These are phyloP conservation scores for Deilephila elpenor DNA, from an alignment of 2,888 invertebrate genomes.

Conservation along the genomic window DNA sequence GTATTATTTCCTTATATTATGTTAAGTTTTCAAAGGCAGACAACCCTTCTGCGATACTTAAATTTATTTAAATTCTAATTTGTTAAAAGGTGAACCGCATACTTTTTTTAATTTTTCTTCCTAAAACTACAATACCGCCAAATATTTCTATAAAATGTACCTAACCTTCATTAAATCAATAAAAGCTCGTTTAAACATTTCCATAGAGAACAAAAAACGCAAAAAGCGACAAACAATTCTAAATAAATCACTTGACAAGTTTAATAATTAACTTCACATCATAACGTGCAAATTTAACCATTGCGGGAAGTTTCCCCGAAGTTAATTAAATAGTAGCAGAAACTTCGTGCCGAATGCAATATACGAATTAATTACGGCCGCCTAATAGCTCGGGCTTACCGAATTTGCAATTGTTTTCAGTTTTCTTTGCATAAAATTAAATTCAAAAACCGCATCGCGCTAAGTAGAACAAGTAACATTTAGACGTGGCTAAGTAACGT, in stretches of 20 bases:
- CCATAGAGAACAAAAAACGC: not conserved
- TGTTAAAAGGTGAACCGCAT: too few relatives aligned
- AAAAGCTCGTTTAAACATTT: not conserved
- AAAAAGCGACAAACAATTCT: not conserved
- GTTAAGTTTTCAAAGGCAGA: too few relatives aligned
- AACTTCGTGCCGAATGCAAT: constrained; percentile 76
- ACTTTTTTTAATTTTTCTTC: too few relatives aligned
- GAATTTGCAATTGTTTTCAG: constrained; percentile 45
- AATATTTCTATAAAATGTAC: too few relatives aligned
- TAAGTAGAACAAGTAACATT: not conserved
- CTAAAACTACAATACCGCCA: too few relatives aligned
- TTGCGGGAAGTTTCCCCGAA: constrained; percentile 43
- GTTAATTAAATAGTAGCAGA: constrained; percentile 70
- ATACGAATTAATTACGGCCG: constrained; percentile 51
- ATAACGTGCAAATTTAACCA: constrained; percentile 41
- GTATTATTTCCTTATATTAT: too few relatives aligned
- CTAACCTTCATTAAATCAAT: not conserved
- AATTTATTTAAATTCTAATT: too few relatives aligned
- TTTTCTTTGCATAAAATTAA: constrained; percentile 13
- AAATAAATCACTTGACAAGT: constrained; percentile 2
- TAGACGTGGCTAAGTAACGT: not conserved
- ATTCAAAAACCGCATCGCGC: constrained; percentile 8
- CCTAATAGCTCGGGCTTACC: constrained; percentile 34
- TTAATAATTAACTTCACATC: constrained; percentile 14
- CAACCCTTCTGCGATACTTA: too few relatives aligned